Conservation (phyloP, 1,140 invertebrate genomes). For the Cydia strobilella region DNA sequence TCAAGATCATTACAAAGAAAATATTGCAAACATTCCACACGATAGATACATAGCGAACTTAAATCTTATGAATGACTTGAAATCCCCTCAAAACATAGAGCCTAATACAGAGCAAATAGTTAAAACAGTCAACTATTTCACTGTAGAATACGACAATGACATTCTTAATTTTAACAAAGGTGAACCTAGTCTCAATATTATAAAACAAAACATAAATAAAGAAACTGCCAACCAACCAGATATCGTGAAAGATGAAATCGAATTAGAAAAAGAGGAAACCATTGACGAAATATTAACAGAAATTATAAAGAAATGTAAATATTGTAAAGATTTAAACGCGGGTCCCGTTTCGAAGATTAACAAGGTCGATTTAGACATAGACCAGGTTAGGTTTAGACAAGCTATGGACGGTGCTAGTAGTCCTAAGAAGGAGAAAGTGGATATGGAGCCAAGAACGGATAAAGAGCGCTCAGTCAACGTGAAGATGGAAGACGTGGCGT, state of each 20-base stretch:
- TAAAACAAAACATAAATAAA: conserved; percentile 32
- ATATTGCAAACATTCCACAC: conserved; percentile 42
- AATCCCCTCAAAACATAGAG: conserved; percentile 50
- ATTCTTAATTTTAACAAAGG: conserved; percentile 42
- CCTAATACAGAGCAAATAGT: conserved; percentile 51
- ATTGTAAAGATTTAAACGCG: conserved; percentile 52
- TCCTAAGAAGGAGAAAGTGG: conserved; percentile 38
- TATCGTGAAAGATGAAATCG: background rate
- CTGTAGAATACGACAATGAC: conserved; percentile 54
- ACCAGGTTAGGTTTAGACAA: conserved; percentile 51
- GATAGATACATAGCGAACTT: conserved; percentile 44
- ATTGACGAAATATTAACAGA: conserved; percentile 35
- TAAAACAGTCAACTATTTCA: conserved; percentile 67
- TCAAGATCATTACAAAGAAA: conserved; percentile 26
- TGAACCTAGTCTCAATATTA: conserved; percentile 39
- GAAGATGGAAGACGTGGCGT: conserved; percentile 48
- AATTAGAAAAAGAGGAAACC: conserved; percentile 32
- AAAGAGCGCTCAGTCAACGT: conserved; percentile 45
- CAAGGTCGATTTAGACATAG: conserved; percentile 29
- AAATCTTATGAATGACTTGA: conserved; percentile 62
- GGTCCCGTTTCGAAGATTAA: conserved; percentile 34
- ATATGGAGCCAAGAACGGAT: conserved; percentile 44
- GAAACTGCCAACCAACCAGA: background rate
- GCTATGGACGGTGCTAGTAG: conserved; percentile 47
- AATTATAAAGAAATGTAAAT: conserved; percentile 51